phyloP scores from a whole-genome alignment of 1,140 invertebrate genomes.

The Hypsibius dujardini region DNA sequence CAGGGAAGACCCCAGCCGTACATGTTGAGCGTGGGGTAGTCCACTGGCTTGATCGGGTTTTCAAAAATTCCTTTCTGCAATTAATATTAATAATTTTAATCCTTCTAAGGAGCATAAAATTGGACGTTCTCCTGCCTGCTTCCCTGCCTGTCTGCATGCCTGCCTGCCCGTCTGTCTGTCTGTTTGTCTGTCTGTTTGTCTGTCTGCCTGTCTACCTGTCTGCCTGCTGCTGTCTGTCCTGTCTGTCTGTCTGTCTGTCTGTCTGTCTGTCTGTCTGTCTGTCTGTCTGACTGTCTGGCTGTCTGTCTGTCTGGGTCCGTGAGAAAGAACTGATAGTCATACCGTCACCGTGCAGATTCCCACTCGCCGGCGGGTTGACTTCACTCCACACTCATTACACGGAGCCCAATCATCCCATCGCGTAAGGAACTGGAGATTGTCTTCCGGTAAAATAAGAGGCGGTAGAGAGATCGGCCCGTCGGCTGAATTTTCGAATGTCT shows the following conservation, averaged over 20 bases:
- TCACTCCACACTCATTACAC: constrained; percentile 2
- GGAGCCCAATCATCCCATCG: not conserved
- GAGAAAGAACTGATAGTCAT: not conserved
- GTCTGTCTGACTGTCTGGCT: too few relatives aligned
- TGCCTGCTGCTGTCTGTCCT: too few relatives aligned
- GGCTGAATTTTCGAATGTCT: not conserved
- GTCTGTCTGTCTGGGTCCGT: too few relatives aligned
- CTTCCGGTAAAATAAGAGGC: not conserved
- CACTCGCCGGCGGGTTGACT: not conserved
- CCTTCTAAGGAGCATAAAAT: too few relatives aligned
- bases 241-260: too few relatives aligned
- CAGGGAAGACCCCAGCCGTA: not conserved
- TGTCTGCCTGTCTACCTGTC: too few relatives aligned
- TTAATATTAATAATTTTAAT: too few relatives aligned
- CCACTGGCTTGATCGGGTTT: not conserved
- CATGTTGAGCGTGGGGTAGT: constrained; percentile 11
- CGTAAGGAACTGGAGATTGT: not conserved
- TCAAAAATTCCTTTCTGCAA: not conserved
- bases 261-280: too few relatives aligned
- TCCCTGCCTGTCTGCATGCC: too few relatives aligned
- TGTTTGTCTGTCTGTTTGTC: too few relatives aligned
- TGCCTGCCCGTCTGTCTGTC: too few relatives aligned
- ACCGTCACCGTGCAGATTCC: not conserved
- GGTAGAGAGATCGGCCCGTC: not conserved
- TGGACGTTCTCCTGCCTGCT: too few relatives aligned